Conservation (phyloP, 2,888 invertebrate species). For the Andrena flavipes region DNA sequence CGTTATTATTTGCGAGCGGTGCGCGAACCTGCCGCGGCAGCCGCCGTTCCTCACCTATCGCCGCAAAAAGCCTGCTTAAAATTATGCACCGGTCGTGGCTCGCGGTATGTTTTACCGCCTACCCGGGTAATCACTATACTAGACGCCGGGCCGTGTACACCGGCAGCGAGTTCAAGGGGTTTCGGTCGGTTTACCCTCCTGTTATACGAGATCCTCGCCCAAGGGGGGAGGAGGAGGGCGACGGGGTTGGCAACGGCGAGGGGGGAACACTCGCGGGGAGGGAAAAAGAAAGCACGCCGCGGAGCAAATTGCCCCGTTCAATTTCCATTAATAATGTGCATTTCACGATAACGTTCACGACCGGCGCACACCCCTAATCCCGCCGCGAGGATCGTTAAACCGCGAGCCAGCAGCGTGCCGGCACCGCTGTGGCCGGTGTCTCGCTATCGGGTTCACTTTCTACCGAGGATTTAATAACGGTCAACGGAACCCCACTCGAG, state of each 20-base stretch:
- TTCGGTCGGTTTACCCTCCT: slow-evolving; percentile 22
- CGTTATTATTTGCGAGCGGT: slow-evolving; percentile 31
- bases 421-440: slow-evolving; percentile 55
- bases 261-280: too few species aligned
- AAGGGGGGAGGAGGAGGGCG: neutral
- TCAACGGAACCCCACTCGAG: slow-evolving; percentile 46
- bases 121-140: slow-evolving; percentile 48
- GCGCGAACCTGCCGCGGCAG: neutral
- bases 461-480: slow-evolving; percentile 67
- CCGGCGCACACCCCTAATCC: slow-evolving; percentile 47
- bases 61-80: slow-evolving; percentile 33
- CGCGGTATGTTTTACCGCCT: slow-evolving; percentile 45
- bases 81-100: slow-evolving; percentile 48
- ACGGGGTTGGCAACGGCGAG: neutral
- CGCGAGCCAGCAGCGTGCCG: slow-evolving; percentile 33
- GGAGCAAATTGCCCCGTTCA: slow-evolving; percentile 27
- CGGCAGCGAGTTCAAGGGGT: slow-evolving; percentile 35
- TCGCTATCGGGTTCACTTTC: slow-evolving; percentile 66
- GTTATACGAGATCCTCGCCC: neutral
- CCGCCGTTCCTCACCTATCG: slow-evolving; percentile 18
- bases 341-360: slow-evolving; percentile 46
- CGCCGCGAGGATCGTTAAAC: slow-evolving; percentile 48
- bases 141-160: neutral
- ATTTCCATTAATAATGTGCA: slow-evolving; percentile 52
- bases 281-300: slow-evolving; percentile 14